phyloP scores from a whole-genome alignment of 2,113 vertebrate genomes.

The Psittacus erithacus region DNA sequence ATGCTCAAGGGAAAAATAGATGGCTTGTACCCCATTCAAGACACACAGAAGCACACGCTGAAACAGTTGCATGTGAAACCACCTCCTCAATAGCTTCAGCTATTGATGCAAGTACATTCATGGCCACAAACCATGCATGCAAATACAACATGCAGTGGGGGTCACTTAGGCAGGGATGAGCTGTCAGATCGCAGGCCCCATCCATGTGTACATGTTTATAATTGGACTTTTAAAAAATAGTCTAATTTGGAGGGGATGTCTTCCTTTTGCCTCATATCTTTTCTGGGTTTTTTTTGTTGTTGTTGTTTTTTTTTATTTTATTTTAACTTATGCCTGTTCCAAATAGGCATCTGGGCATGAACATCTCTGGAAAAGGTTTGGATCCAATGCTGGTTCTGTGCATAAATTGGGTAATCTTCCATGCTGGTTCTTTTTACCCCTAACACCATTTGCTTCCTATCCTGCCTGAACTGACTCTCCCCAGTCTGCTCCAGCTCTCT shows the following conservation, averaged over 20 bases:
- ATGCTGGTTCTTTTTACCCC: not conserved
- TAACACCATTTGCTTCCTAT: not conserved
- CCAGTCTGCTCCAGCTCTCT: not conserved
- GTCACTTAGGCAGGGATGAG: not conserved
- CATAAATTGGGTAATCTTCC: not conserved
- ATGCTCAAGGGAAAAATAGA: not conserved
- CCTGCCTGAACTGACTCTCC: not conserved
- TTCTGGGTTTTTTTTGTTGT: not conserved
- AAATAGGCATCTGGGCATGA: not conserved
- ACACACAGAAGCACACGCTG: not conserved
- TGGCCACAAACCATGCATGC: fast-evolving
- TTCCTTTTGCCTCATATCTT: not conserved
- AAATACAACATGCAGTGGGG: fast-evolving
- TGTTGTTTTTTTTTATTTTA: not conserved
- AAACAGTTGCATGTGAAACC: not conserved
- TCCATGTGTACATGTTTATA: not conserved
- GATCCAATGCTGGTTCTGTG: not conserved
- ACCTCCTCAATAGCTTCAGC: not conserved
- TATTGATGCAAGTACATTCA: not conserved
- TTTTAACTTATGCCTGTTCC: not conserved
- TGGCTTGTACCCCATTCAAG: not conserved
- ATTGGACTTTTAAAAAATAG: not conserved
- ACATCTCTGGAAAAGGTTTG: not conserved
- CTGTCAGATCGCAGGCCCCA: not conserved
- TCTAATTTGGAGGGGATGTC: fast-evolving